Conservation (phyloP, 1,140 invertebrate species). For the Pentalonia nigronervosa region DNA sequence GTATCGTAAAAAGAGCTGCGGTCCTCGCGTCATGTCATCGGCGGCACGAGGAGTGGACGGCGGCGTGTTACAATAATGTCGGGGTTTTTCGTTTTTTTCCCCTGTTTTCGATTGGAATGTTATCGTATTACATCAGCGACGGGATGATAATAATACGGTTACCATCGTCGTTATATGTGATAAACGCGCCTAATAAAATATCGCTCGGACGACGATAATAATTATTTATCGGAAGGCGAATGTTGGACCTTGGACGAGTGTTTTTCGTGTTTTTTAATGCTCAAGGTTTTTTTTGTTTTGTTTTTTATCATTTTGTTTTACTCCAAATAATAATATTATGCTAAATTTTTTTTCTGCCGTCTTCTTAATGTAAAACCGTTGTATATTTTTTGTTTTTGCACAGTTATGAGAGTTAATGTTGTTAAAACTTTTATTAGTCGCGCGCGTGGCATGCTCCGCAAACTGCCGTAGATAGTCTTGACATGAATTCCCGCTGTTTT, state of each 20-base stretch:
- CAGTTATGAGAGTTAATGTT: constrained; percentile 17
- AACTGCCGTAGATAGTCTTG: background rate
- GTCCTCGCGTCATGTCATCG: background rate
- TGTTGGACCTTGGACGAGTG: background rate
- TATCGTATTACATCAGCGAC: background rate
- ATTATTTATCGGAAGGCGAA: background rate
- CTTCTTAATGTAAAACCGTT: background rate
- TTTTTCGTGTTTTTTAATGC: background rate
- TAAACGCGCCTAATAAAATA: background rate
- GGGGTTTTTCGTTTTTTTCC: background rate
- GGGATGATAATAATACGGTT: background rate
- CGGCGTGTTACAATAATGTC: background rate
- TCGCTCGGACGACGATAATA: background rate
- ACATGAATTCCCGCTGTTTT: constrained; percentile 6
- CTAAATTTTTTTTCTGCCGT: background rate
- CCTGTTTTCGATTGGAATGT: background rate
- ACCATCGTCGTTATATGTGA: background rate
- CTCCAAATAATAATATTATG: background rate
- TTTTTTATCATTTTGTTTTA: background rate
- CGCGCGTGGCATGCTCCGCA: background rate
- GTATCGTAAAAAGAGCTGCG: background rate
- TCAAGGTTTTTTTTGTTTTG: background rate
- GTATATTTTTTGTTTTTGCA: constrained; percentile 28
- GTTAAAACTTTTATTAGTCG: constrained; percentile 42
- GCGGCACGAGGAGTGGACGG: background rate